Evolutionary conservation across 2,113 vertebrate genomes (phyloP).

Genomic region (Phylloscopus whistleri): DNA sequence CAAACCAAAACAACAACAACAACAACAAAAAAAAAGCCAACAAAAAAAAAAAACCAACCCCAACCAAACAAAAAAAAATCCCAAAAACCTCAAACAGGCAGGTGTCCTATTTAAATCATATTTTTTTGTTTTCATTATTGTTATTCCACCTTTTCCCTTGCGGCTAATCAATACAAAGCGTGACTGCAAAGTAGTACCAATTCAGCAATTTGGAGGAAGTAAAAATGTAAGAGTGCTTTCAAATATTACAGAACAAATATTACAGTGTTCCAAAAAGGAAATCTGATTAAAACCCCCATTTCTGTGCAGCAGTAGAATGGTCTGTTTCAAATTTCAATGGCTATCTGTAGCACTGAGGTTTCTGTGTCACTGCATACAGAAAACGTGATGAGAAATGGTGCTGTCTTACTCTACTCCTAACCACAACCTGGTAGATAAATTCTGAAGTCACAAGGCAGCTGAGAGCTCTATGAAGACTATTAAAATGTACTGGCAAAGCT

Average conservation of each 20-base stretch:
- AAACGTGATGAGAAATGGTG: not conserved
- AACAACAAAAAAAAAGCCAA: too few species aligned
- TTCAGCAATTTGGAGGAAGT: not conserved
- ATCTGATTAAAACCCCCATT: not conserved
- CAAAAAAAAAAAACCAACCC: too few species aligned
- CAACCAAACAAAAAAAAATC: too few species aligned
- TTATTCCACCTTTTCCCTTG: not conserved
- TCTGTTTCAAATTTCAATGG: conserved; percentile 12
- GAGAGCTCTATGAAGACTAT: not conserved
- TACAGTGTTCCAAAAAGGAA: not conserved
- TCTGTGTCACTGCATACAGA: not conserved
- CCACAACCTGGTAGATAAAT: conserved; percentile 7
- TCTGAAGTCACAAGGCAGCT: conserved; percentile 34
- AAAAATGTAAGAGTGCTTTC: not conserved
- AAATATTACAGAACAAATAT: not conserved
- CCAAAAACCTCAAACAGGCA: not conserved
- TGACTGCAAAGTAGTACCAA: not conserved
- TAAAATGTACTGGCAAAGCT: conserved; percentile 42
- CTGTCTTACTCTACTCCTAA: not conserved
- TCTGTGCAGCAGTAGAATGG: not conserved
- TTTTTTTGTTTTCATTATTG: not conserved
- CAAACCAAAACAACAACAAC: too few species aligned
- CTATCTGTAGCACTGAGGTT: not conserved
- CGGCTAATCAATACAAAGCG: not conserved
- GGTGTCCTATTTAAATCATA: not conserved